These are phyloP conservation scores for Crotalus helleri DNA, from an alignment of 2,113 vertebrate genomes.

Conservation along the genomic window DNA sequence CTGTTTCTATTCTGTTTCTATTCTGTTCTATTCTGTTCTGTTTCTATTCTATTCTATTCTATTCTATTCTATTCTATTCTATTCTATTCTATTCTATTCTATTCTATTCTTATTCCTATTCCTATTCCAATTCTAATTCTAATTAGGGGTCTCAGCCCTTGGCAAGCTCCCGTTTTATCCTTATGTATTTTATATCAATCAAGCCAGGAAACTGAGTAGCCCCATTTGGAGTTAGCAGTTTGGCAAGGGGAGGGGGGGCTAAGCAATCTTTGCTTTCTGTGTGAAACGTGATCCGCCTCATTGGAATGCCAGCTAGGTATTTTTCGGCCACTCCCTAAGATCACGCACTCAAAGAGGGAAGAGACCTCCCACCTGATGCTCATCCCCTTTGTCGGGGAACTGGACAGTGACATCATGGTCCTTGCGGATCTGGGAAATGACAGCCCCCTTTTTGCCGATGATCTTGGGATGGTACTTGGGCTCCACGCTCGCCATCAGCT, in stretches of 20 bases:
- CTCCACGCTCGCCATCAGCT: constrained; percentile 73
- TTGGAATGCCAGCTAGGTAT: not conserved
- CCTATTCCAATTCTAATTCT: too few relatives aligned
- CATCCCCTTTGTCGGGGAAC: constrained; percentile 81
- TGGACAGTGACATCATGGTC: constrained; percentile 79
- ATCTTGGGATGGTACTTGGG: constrained; percentile 82
- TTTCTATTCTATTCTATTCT: too few relatives aligned
- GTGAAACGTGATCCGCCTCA: not conserved
- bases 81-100: too few relatives aligned
- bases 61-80: too few relatives aligned
- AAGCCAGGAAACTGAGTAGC: not conserved
- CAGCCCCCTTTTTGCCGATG: constrained; percentile 79
- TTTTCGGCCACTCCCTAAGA: not conserved
- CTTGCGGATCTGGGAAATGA: constrained; percentile 81
- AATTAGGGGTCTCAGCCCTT: too few relatives aligned
- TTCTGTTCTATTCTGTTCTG: too few relatives aligned
- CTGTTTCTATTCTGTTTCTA: too few relatives aligned
- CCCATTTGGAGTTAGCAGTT: too few relatives aligned
- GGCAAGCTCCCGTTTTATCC: not conserved
- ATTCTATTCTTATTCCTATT: too few relatives aligned
- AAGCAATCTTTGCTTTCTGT: not conserved
- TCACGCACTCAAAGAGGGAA: not conserved
- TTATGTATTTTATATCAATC: not conserved
- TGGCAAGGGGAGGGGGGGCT: not conserved
- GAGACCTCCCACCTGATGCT: constrained; percentile 70